Conservation (phyloP, 2,888 invertebrate species). For the Trachelus tabidus region DNA sequence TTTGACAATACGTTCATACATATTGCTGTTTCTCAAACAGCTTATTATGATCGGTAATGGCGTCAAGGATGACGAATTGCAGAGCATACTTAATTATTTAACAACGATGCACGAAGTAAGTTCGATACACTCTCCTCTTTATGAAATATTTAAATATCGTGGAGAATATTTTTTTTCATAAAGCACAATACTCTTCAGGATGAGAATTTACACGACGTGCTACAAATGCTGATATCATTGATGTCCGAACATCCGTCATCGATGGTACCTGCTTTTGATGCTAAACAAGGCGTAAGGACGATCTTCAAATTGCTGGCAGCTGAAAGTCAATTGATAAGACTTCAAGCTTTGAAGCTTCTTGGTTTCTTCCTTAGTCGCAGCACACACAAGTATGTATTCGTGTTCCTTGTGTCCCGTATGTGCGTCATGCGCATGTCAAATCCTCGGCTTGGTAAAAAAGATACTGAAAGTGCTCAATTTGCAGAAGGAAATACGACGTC, state of each 20-base stretch:
- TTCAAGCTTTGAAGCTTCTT: constrained; percentile 95
- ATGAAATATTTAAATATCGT: not conserved
- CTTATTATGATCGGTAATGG: constrained; percentile 97
- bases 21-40: constrained; percentile 94
- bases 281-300: constrained; percentile 95
- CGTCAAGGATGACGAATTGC: constrained; percentile 98
- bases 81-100: constrained; percentile 97
- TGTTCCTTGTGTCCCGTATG: not conserved
- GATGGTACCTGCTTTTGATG: constrained; percentile 99
- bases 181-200: constrained; percentile 71
- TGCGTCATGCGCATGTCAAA: not conserved
- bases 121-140: constrained; percentile 10
- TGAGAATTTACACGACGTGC: constrained; percentile 97
- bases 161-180: constrained; percentile 7
- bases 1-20: constrained; percentile 92
- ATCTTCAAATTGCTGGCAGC: constrained; percentile 97
- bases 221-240: constrained; percentile 95
- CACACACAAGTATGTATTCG: constrained; percentile 88
- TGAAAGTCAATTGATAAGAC: constrained; percentile 93
- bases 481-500: constrained; percentile 97
- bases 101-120: constrained; percentile 96
- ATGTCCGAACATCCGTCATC: constrained; percentile 99
- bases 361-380: constrained; percentile 98
- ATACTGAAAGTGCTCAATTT: constrained; percentile 21
- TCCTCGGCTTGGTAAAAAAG: not conserved